A percentile compares a stretch with the other conserved stretches of the same genome.
These are phyloP conservation scores for Gobius niger DNA, from an alignment of 2,113 vertebrate genomes.

Conservation along the genomic window DNA sequence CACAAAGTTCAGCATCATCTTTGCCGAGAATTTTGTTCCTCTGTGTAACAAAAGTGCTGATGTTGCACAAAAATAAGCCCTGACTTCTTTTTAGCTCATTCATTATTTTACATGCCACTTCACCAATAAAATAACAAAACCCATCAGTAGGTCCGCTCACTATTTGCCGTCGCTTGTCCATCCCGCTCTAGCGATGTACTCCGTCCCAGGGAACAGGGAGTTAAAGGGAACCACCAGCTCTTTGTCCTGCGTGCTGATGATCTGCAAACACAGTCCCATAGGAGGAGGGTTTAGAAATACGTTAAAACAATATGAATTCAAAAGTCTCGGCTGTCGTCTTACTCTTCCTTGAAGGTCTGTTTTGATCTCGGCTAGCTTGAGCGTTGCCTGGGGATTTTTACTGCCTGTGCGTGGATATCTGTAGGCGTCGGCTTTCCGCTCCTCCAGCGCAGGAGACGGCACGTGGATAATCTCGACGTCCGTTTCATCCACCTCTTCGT, in stretches of 20 bases:
- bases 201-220: constrained; percentile 85
- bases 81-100: no score
- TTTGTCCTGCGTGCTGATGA: constrained; percentile 85
- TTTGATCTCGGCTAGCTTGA: constrained; percentile 91
- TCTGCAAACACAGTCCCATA: constrained; percentile 69
- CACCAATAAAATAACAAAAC: no score
- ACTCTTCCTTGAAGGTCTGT: constrained; percentile 88
- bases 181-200: constrained; percentile 93
- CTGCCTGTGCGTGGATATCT: constrained; percentile 96
- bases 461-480: constrained; percentile 97
- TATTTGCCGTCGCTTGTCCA: constrained; percentile 95
- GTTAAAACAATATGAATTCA: not conserved
- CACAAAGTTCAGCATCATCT: no score
- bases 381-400: constrained; percentile 92
- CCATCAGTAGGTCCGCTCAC: constrained; percentile 66
- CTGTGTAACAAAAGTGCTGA: no score
- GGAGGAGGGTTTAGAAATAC: constrained; percentile 4
- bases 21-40: no score
- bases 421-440: constrained; percentile 93
- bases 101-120: no score
- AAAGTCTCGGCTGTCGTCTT: not conserved
- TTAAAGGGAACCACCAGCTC: constrained; percentile 87
- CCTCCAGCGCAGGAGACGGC: constrained; percentile 91
- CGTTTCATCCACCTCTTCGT: constrained; percentile 95
- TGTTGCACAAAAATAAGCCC: no score